phyloP scores from a whole-genome alignment of 2,113 vertebrate genomes.

The Pollachius pollachius region DNA sequence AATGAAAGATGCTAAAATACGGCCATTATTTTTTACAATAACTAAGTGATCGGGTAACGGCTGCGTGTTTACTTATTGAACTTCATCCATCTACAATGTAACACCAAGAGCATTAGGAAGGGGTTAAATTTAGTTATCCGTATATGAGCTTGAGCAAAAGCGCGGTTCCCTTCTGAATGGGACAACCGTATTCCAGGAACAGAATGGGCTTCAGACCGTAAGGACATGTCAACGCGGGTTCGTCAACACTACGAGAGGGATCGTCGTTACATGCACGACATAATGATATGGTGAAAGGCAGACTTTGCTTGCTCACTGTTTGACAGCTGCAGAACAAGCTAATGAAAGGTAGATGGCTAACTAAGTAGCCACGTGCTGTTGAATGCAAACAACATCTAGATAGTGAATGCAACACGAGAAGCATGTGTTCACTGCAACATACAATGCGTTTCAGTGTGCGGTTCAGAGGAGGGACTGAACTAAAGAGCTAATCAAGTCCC shows the following conservation, averaged over 20 bases:
- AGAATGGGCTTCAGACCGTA: background rate
- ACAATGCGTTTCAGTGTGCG: too few relatives aligned
- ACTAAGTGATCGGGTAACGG: too few relatives aligned
- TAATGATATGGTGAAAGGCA: background rate
- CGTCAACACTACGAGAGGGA: background rate
- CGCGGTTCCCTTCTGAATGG: conserved; percentile 70
- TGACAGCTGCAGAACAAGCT: conserved; percentile 11
- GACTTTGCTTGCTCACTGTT: conserved; percentile 11
- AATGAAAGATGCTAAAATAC: too few relatives aligned
- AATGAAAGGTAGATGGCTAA: conserved; percentile 8
- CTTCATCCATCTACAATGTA: too few relatives aligned
- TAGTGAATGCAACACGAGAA: background rate
- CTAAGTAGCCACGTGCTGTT: conserved; percentile 58
- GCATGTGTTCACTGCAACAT: too few relatives aligned
- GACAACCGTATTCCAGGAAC: conserved; percentile 26
- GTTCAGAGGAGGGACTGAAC: too few relatives aligned
- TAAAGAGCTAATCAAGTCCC: too few relatives aligned
- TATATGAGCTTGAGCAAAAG: conserved; percentile 60
- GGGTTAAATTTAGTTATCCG: conserved; percentile 61
- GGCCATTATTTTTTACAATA: too few relatives aligned
- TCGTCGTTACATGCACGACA: background rate
- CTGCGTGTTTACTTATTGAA: too few relatives aligned
- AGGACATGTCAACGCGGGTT: background rate
- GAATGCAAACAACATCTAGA: conserved; percentile 12
- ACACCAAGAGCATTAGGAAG: conserved; percentile 32